Base-by-base conservation (phyloP, 2,797 vertebrate genomes). In the Mareca strepera region DNA sequence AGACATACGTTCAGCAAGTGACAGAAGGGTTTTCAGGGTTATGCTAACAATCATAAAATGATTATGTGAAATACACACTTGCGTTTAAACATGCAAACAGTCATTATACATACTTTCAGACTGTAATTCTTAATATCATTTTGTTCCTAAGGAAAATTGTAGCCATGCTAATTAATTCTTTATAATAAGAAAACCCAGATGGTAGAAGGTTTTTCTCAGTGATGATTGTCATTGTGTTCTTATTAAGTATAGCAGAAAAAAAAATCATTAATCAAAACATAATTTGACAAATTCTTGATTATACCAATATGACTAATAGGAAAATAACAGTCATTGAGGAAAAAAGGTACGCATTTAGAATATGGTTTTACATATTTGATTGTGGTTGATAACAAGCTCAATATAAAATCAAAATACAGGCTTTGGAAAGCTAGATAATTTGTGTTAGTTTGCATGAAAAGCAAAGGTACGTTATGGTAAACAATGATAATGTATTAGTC, bases 241-340 rank as follows among this genome's bases (percentile, higher is more conserved):
- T 94, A 90, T 95, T 96, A 88, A 94, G 64, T 81, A 48, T 11
- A 59, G 55, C 53, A 84, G 69, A 77, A 93, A 97, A 92, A 46
- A 46, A 94, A 79, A 3, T 69, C 53, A 86, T 76, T 86, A 83
- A 93, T 94, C 90, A 93, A 77, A 96, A 84, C 37, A 75, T 52
- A 93, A 82, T 93, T 95, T 93, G 77, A 84, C 90, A 96, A 96
- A 94, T 86, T 93, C 60, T 93, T 95, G 39, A 95, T 95, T 95
- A 87, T 43, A 80, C 85, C 67, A 86, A 63, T 92, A 88, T 90
- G 94, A 90, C 80, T 91, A 96, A 95, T 92, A 55, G 79, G 86
- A 83, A 97, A 95, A 96, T 92, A 95, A 92, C 63, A 55, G 64
- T 82, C 76, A 95, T 96, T 97, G 84, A 91, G 80, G 81, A 91